A percentile compares a stretch with the other conserved stretches of the same genome.
These are phyloP conservation scores for Camelus dromedarius DNA, from an alignment of 2,113 vertebrate species.

Conservation along the genomic window DNA sequence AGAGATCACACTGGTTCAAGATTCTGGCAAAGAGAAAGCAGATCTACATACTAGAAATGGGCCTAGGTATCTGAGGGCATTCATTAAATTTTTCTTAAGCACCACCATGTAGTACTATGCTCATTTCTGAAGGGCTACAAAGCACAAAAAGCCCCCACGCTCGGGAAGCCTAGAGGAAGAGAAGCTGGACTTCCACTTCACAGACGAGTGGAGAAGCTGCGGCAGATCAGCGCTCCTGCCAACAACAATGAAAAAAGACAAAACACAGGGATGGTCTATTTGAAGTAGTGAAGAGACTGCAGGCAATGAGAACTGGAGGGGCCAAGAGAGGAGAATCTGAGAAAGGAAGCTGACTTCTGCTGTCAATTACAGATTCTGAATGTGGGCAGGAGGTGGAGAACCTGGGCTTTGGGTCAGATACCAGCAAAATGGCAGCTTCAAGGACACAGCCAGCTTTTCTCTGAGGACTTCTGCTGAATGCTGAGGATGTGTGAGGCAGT, in stretches of 20 bases:
- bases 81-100: neutral
- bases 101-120: neutral
- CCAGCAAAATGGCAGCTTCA: neutral
- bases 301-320: neutral
- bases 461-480: neutral
- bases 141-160: neutral
- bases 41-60: neutral
- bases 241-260: neutral
- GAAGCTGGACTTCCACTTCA: neutral
- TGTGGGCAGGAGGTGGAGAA: neutral
- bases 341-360: neutral
- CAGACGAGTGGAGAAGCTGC: neutral
- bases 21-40: neutral
- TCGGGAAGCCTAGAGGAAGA: neutral
- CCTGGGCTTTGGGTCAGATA: neutral
- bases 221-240: neutral
- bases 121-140: neutral
- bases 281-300: neutral
- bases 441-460: neutral
- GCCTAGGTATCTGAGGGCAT: neutral
- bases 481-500: neutral
- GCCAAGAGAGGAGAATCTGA: neutral
- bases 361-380: neutral
- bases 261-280: neutral
- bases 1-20: neutral